Base-by-base conservation (phyloP, 2,797 vertebrate species). In the Anas bahamensis region DNA sequence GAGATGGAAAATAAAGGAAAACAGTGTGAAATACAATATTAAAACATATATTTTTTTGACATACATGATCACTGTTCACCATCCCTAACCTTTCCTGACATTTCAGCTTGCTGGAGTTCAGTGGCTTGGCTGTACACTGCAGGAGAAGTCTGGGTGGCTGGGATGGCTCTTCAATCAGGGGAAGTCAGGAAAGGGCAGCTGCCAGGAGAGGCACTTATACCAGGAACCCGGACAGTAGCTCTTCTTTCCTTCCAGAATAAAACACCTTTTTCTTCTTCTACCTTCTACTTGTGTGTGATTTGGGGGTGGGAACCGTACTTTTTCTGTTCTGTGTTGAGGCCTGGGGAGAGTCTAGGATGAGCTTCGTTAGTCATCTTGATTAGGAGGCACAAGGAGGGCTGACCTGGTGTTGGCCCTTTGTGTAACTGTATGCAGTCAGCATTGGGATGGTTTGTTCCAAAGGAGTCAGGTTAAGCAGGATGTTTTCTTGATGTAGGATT, bases 221-320 rank as follows among this genome's bases (percentile, higher is more conserved):
- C 15, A 57, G 83, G 24, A 83, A 73, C 46, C 14, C 83, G 66
- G 79, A 76, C 85, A 75, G 90, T 50, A 63, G 65, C 48, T 93
- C 68, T 90, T 89, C 84, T 80, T 86, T 63, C 57, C 72, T 87
- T 77, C 28, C 65, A 80, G 79, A 89, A 83, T 76, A 90, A 85
- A 91, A n/a, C 69, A 89, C 69, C 15, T 87, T 85, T 86, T 87
- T 86, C 89, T 86, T 90, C 63, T 78, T 73, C 60, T 86, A 39
- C 71, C 46, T 83, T 76, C 50, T 76, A 10, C 53, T 93, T 53
- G 71, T 86, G 83, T 93, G 77, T 86, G 70, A 48, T 42, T 41
- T 87, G 88, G 87, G 88, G 79, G 92, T 86, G 42, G 77, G 71
- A 86, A 39, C 44, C 55, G 65, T 86, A 91, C 59, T 83, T 24